Conservation (phyloP, 1,140 invertebrate genomes). For the Orchestia grillus region DNA sequence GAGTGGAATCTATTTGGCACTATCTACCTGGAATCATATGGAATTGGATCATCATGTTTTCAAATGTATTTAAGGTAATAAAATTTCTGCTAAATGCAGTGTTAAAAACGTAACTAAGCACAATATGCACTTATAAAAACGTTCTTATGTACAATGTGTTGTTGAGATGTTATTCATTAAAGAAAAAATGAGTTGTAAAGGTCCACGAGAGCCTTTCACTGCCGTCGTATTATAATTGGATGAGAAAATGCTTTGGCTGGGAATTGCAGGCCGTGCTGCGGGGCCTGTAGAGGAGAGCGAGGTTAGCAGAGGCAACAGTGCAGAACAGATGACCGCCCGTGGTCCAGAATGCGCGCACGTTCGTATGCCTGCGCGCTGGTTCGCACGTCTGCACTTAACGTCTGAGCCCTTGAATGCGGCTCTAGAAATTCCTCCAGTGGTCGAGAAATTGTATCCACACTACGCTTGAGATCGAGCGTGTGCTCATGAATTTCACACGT, state of each 20-base stretch:
- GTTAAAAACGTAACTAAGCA: too few relatives aligned
- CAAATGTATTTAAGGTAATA: not conserved
- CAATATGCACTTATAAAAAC: not conserved
- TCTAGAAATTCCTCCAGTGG: not conserved
- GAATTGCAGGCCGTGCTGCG: not conserved
- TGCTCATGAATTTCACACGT: not conserved
- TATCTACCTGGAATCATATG: too few relatives aligned
- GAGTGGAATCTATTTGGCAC: too few relatives aligned
- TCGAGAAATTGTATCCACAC: not conserved
- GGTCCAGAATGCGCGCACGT: not conserved
- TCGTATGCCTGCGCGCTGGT: not conserved
- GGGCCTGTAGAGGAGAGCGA: not conserved
- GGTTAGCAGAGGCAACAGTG: conserved; percentile 25
- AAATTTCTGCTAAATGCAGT: not conserved
- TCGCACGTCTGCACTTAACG: not conserved
- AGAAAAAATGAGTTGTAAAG: not conserved
- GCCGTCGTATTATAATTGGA: not conserved
- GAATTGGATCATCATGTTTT: not conserved
- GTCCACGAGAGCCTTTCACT: not conserved
- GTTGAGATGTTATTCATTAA: not conserved
- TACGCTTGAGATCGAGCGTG: not conserved
- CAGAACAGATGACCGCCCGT: conserved; percentile 15
- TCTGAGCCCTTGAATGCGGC: not conserved
- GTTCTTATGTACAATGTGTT: too few relatives aligned
- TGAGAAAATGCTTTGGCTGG: not conserved